phyloP scores from a whole-genome alignment of 2,797 vertebrate genomes.

The Scyliorhinus canicula region DNA sequence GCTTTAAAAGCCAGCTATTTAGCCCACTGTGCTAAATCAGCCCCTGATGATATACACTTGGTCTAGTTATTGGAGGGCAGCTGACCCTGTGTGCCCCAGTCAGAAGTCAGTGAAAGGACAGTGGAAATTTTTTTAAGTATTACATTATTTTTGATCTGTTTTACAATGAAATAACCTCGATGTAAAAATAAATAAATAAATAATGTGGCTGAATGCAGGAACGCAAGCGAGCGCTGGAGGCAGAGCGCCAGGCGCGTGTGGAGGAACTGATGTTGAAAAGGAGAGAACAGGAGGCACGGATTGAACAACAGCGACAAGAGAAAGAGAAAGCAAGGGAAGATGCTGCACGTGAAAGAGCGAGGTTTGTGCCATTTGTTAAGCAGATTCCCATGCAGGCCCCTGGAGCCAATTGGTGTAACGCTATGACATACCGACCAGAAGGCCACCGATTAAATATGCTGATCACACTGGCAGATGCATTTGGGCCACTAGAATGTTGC shows the following conservation, averaged over 20 bases:
- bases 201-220: constrained; percentile 60
- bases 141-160: not conserved
- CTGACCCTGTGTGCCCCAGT: not conserved
- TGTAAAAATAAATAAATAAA: not conserved
- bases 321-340: constrained; percentile 92
- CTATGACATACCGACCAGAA: not conserved
- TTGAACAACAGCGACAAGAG: constrained; percentile 91
- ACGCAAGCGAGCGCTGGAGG: constrained; percentile 85
- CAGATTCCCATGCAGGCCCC: not conserved
- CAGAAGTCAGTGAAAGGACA: not conserved
- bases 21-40: too few species aligned
- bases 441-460: not conserved
- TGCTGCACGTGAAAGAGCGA: constrained; percentile 88
- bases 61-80: not conserved
- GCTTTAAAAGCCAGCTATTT: too few species aligned
- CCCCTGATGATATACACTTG: not conserved
- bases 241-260: constrained; percentile 89
- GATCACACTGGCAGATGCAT: not conserved
- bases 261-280: constrained; percentile 84
- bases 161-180: not conserved
- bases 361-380: constrained; percentile 56
- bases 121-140: not conserved
- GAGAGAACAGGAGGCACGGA: constrained; percentile 89
- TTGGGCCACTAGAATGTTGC: not conserved
- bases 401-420: not conserved